These are phyloP conservation scores for Neelides folsomi DNA, from an alignment of 2,888 invertebrate genomes.

Conservation along the genomic window DNA sequence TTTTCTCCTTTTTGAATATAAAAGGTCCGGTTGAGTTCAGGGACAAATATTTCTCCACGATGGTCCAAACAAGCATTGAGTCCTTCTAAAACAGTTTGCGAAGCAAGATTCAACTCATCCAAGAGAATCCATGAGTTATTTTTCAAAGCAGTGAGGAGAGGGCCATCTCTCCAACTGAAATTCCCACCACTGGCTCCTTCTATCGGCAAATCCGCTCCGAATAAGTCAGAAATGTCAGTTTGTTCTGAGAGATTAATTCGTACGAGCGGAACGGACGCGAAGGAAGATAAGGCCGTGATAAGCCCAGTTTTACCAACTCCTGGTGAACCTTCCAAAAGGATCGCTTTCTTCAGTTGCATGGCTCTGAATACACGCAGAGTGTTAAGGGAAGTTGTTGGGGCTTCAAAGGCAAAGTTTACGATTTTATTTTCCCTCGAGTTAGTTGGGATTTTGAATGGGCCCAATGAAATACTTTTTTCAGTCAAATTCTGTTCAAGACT, in stretches of 20 bases:
- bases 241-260: constrained; percentile 97
- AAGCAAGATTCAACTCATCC: constrained; percentile 92
- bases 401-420: constrained; percentile 53
- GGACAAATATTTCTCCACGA: constrained; percentile 85
- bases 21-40: constrained; percentile 82
- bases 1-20: constrained; percentile 41
- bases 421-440: no score
- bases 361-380: constrained; percentile 72
- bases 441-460: no score
- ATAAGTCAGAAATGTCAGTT: constrained; percentile 94
- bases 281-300: constrained; percentile 41
- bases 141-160: constrained; percentile 80
- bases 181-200: constrained; percentile 72
- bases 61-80: constrained; percentile 98
- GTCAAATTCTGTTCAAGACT: no score
- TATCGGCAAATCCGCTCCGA: constrained; percentile 92
- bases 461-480: no score
- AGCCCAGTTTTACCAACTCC: constrained; percentile 97
- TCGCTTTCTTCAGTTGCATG: constrained; percentile 67
- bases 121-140: constrained; percentile 89
- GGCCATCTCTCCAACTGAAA: constrained; percentile 94
- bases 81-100: constrained; percentile 95
- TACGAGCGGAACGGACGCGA: constrained; percentile 18
- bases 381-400: constrained; percentile 68
- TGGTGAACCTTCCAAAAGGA: constrained; percentile 91